A percentile compares a stretch with the other conserved stretches of the same genome.
Evolutionary conservation across 2,113 vertebrate species (phyloP).

Genomic region (Fukomys damarensis): DNA sequence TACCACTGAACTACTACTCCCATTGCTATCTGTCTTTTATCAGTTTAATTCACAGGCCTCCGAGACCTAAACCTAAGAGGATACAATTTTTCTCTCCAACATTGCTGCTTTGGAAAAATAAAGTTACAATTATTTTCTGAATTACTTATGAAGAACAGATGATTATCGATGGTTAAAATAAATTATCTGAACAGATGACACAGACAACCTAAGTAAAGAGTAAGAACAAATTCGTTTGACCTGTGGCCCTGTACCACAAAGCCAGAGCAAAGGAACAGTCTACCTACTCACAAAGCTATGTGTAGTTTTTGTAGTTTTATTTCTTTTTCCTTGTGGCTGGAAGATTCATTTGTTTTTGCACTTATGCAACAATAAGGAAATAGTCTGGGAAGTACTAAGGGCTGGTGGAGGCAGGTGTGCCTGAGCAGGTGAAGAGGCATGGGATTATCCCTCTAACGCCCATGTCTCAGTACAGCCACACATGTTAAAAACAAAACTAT

Average conservation of each 20-base stretch:
- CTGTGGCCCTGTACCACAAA: background rate
- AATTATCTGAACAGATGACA: background rate
- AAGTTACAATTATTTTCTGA: background rate
- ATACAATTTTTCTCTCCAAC: background rate
- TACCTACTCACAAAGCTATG: background rate
- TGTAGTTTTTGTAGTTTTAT: background rate
- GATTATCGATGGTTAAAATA: background rate
- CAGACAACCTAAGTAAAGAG: background rate
- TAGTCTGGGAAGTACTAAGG: conserved; percentile 24
- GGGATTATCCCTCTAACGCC: background rate
- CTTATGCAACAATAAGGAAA: conserved; percentile 29
- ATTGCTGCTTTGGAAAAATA: background rate
- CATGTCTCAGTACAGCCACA: background rate
- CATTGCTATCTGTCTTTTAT: background rate
- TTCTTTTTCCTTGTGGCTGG: background rate
- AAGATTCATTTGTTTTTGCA: background rate
- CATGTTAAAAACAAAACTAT: background rate
- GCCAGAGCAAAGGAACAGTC: background rate
- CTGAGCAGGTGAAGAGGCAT: background rate
- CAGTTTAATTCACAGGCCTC: background rate
- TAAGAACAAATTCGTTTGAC: background rate
- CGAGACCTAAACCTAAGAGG: background rate
- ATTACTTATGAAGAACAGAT: background rate
- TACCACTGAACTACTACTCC: background rate
- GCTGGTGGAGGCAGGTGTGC: background rate